phyloP scores from a whole-genome alignment of 1,140 invertebrate species.

The Lucilia sericata region DNA sequence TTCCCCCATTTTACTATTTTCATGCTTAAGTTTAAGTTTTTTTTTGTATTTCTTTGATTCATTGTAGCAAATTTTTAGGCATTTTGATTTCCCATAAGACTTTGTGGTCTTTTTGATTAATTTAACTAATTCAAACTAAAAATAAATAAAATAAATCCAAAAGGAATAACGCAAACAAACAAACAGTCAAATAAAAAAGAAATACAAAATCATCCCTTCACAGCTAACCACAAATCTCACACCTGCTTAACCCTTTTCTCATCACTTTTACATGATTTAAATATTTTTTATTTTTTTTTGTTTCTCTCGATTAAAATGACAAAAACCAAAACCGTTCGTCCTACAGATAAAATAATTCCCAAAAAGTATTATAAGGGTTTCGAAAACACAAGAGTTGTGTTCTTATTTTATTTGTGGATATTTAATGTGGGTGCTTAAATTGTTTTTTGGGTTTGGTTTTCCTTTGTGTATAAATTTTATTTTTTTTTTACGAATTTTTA shows the following conservation, averaged over 20 bases:
- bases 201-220: neutral
- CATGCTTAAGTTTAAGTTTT: neutral
- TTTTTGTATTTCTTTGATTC: too few relatives aligned
- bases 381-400: too few relatives aligned
- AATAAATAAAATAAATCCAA: slow-evolving; percentile 1
- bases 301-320: neutral
- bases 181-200: neutral
- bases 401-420: too few relatives aligned
- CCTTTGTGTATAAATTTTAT: too few relatives aligned
- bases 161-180: neutral
- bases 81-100: slow-evolving; percentile 10
- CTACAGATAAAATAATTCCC: neutral
- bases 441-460: too few relatives aligned
- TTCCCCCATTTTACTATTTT: neutral
- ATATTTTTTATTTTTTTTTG: neutral
- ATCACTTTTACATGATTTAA: neutral
- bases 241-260: neutral
- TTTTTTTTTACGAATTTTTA: too few relatives aligned
- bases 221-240: neutral
- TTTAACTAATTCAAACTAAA: slow-evolving; percentile 12
- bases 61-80: neutral
- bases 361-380: neutral
- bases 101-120: slow-evolving; percentile 14
- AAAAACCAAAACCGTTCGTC: neutral
- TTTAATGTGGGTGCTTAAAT: too few relatives aligned